A percentile compares a stretch with the other conserved stretches of the same genome.
These are phyloP conservation scores for Lomographa bimaculata DNA, from an alignment of 2,888 invertebrate genomes.

Conservation along the genomic window DNA sequence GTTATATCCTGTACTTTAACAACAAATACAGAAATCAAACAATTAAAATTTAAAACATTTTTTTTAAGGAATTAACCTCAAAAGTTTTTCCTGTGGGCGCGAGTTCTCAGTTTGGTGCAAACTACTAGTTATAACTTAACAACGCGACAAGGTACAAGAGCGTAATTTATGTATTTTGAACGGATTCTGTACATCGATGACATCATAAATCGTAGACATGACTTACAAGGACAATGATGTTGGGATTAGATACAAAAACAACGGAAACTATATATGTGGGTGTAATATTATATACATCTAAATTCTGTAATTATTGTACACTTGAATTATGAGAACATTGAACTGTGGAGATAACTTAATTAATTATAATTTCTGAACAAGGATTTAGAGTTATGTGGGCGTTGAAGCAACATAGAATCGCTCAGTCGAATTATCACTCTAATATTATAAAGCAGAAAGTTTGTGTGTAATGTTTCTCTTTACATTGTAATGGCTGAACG, in stretches of 20 bases:
- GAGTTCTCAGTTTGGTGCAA: no score
- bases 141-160: no score
- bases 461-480: no score
- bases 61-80: no score
- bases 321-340: slow-evolving; percentile 18
- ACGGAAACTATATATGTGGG: slow-evolving; percentile 15
- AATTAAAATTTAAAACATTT: no score
- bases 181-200: slow-evolving; percentile 16
- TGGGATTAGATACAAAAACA: slow-evolving; percentile 15
- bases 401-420: slow-evolving; percentile 6
- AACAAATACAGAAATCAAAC: no score
- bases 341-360: slow-evolving; percentile 4
- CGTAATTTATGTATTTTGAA: no score
- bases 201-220: slow-evolving; percentile 20
- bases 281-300: slow-evolving; percentile 10
- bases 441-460: no score
- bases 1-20: no score
- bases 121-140: no score
- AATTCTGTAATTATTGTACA: slow-evolving; percentile 14
- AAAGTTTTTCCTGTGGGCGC: no score
- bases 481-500: no score
- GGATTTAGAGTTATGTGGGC: slow-evolving; percentile 12
- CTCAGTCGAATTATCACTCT: slow-evolving; percentile 1
- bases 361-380: slow-evolving; percentile 5
- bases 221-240: slow-evolving; percentile 8